Percentiles rank a stretch among this genome's conserved stretches.
Evolutionary conservation across 2,888 invertebrate genomes (phyloP).

Genomic region (Cylindroiulus punctatus): DNA sequence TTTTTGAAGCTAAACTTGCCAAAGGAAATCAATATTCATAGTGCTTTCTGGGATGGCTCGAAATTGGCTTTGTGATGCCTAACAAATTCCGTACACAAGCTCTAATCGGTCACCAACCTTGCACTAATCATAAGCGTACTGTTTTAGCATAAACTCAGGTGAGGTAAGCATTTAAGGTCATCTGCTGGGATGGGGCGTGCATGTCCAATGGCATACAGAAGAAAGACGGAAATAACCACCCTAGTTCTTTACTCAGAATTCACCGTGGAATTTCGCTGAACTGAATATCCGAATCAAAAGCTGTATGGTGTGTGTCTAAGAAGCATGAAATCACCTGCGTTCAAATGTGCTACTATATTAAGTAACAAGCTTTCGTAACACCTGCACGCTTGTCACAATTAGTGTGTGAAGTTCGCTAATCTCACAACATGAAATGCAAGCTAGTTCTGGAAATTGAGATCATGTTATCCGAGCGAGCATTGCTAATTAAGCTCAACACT

Average conservation of each 20-base stretch:
- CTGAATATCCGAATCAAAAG: slow-evolving; percentile 4
- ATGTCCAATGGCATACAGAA: slow-evolving; percentile 35
- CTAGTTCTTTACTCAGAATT: neutral
- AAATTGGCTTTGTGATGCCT: slow-evolving; percentile 11
- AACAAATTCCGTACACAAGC: slow-evolving; percentile 6
- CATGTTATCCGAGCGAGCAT: neutral
- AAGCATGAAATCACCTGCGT: slow-evolving; percentile 37
- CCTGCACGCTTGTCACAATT: slow-evolving; percentile 39
- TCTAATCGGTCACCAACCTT: slow-evolving; percentile 41
- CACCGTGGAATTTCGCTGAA: neutral
- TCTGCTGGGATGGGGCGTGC: slow-evolving; percentile 43
- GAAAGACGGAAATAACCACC: slow-evolving; percentile 41
- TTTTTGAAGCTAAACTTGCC: neutral
- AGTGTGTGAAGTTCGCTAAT: slow-evolving; percentile 21
- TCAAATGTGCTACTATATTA: slow-evolving; percentile 24
- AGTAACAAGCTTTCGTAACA: slow-evolving; percentile 24
- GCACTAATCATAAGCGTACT: neutral
- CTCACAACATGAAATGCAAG: slow-evolving; percentile 22
- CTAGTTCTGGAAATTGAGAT: neutral
- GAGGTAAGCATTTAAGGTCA: slow-evolving; percentile 30
- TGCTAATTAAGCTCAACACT: neutral
- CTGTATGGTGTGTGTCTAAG: slow-evolving; percentile 26
- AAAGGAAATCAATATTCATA: neutral
- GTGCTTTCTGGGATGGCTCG: neutral
- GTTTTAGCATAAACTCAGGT: slow-evolving; percentile 45